These are phyloP conservation scores for Saturnia japonica DNA, from an alignment of 2,888 invertebrate genomes.

Conservation along the genomic window DNA sequence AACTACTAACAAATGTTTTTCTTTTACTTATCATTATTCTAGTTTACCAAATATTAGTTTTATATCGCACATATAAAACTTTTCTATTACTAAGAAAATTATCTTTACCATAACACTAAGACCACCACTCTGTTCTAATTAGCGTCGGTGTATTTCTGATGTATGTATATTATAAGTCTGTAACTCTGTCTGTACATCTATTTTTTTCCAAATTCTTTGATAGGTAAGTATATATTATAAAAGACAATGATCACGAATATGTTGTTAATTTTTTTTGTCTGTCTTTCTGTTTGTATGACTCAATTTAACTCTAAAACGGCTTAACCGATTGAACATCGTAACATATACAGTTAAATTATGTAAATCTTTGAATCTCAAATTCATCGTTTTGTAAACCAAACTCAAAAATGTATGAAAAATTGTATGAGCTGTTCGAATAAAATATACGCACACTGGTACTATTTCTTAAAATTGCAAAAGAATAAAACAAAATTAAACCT, in stretches of 20 bases:
- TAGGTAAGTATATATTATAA: too few species aligned
- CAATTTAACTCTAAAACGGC: too few species aligned
- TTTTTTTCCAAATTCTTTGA: too few species aligned
- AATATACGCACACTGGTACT: neutral
- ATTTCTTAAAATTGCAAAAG: neutral
- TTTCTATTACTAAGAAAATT: neutral
- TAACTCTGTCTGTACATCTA: too few species aligned
- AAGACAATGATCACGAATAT: too few species aligned
- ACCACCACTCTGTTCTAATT: neutral
- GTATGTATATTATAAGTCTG: neutral
- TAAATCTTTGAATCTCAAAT: too few species aligned
- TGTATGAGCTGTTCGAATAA: neutral
- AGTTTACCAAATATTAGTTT: neutral
- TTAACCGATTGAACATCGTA: too few species aligned
- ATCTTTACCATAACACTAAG: neutral
- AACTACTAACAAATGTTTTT: neutral
- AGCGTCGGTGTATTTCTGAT: neutral
- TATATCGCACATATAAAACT: neutral
- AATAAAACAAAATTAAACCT: slow-evolving; percentile 7
- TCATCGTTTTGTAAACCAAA: too few species aligned
- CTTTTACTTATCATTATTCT: neutral
- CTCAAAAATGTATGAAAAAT: too few species aligned
- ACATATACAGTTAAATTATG: too few species aligned
- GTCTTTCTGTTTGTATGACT: too few species aligned
- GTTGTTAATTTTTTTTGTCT: too few species aligned